Evolutionary conservation across 1,140 invertebrate genomes (phyloP).

Genomic region (Samia ricini): DNA sequence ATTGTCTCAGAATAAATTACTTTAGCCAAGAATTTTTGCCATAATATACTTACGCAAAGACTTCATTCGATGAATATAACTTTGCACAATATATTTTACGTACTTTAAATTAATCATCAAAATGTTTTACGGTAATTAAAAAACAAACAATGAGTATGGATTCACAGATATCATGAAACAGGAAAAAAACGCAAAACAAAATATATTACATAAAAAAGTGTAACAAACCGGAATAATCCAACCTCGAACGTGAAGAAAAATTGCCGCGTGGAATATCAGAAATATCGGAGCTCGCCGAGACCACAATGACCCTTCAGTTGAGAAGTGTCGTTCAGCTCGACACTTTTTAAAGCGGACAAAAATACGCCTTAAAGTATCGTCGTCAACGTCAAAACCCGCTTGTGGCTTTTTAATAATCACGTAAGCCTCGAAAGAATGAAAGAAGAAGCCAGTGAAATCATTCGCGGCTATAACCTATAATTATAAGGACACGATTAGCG

Average conservation of each 20-base stretch:
- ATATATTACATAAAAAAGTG: neutral
- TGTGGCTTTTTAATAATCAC: neutral
- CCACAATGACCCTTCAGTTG: neutral
- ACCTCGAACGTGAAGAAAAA: neutral
- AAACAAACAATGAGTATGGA: no score
- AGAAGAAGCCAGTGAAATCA: neutral
- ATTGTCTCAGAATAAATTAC: no score
- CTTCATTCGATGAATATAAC: no score
- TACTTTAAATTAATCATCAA: no score
- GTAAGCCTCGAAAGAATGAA: neutral
- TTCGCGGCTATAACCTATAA: neutral
- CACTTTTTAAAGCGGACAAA: neutral
- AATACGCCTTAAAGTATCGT: neutral
- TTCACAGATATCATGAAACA: no score
- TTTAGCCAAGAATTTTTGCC: no score
- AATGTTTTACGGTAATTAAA: no score
- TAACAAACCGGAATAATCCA: neutral
- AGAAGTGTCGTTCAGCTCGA: neutral
- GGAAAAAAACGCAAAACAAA: neutral
- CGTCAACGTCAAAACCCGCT: neutral
- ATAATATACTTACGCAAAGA: no score
- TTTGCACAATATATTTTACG: no score
- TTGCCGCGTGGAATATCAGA: neutral
- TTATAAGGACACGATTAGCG: neutral
- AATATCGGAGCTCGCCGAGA: neutral